Evolutionary conservation across 2,113 vertebrate species (phyloP).

Genomic region (Balaenoptera acutorostrata): DNA sequence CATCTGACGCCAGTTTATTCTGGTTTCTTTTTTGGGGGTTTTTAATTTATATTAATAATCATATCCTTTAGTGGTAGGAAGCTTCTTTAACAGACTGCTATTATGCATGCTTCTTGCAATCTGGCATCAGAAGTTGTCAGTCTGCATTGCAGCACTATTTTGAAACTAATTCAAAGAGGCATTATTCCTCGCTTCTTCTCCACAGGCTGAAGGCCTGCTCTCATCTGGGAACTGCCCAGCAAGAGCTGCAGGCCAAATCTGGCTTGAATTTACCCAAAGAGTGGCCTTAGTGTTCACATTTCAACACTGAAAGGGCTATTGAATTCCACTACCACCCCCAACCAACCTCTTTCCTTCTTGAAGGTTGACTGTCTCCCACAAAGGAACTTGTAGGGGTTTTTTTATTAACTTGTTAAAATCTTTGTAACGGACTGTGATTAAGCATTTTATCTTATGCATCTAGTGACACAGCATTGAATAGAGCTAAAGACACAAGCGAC

Average conservation of each 20-base stretch:
- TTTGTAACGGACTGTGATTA: not conserved
- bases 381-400: constrained; percentile 22
- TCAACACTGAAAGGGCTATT: constrained; percentile 72
- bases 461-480: not conserved
- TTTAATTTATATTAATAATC: constrained; percentile 80
- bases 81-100: constrained; percentile 75
- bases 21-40: constrained; percentile 32
- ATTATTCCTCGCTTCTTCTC: constrained; percentile 78
- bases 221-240: constrained; percentile 74
- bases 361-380: constrained; percentile 58
- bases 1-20: constrained; percentile 73
- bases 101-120: constrained; percentile 74
- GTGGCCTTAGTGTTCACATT: constrained; percentile 74
- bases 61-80: constrained; percentile 66
- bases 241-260: constrained; percentile 83
- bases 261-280: constrained; percentile 83
- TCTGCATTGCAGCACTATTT: constrained; percentile 76
- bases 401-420: constrained; percentile 44
- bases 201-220: constrained; percentile 73
- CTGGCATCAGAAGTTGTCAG: constrained; percentile 75
- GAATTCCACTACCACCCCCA: constrained; percentile 63
- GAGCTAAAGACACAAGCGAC: not conserved
- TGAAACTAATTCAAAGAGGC: constrained; percentile 83
- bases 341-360: constrained; percentile 51
- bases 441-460: not conserved